These are phyloP conservation scores for Myanophis thanlyinensis DNA, from an alignment of 2,113 vertebrate genomes.

Conservation along the genomic window DNA sequence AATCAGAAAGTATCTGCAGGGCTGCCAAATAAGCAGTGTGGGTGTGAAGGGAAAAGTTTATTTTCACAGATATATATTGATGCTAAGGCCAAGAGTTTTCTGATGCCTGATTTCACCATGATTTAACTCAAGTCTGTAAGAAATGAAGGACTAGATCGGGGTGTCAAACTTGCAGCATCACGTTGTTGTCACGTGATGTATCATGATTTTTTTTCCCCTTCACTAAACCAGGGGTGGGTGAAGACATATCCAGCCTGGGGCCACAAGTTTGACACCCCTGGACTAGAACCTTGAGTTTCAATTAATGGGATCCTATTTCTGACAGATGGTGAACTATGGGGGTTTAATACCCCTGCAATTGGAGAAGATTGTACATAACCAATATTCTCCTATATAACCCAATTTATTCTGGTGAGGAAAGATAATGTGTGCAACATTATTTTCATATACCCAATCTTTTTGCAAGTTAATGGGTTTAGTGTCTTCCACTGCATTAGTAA, in stretches of 20 bases:
- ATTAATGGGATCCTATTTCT: neutral
- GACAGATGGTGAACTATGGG: neutral
- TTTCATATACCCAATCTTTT: neutral
- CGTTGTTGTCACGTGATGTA: no score
- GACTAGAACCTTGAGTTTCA: neutral
- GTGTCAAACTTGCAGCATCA: no score
- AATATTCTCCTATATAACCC: neutral
- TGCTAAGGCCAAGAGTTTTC: neutral
- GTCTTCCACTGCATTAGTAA: neutral
- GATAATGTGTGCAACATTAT: neutral
- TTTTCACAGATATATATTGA: neutral
- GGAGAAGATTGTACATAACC: neutral
- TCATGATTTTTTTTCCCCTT: no score
- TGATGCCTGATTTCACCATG: neutral
- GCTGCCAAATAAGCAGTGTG: neutral
- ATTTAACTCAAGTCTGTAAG: neutral
- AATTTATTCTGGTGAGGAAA: neutral
- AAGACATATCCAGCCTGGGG: no score
- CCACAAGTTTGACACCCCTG: no score
- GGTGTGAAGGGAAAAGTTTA: neutral
- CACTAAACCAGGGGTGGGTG: no score
- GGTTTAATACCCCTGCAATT: neutral
- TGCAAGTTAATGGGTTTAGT: neutral
- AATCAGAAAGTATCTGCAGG: neutral
- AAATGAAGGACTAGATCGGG: neutral